Evolutionary conservation across 2,797 vertebrate species (phyloP).

Genomic region (Manis crassicaudata): DNA sequence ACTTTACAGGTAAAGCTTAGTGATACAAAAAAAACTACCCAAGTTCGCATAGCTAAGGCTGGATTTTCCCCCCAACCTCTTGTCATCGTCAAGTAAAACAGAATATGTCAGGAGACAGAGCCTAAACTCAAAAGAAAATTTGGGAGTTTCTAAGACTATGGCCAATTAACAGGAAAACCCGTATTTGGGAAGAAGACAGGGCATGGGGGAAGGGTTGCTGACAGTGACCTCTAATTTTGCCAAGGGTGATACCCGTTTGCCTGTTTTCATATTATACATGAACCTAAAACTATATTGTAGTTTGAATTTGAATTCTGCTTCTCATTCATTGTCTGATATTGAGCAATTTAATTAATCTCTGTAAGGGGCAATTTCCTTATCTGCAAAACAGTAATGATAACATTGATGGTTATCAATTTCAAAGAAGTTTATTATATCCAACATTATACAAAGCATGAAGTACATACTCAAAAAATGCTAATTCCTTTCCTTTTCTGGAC

Average conservation of each 20-base stretch:
- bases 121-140: background rate
- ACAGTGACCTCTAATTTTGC: background rate
- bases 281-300: background rate
- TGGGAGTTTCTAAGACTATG: background rate
- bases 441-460: background rate
- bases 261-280: too few species aligned
- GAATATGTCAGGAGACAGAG: background rate
- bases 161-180: background rate
- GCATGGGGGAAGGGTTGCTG: background rate
- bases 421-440: background rate
- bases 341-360: background rate
- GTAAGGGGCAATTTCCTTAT: background rate
- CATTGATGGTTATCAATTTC: background rate
- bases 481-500: slow-evolving; percentile 11
- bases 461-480: background rate
- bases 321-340: background rate
- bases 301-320: background rate
- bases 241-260: too few species aligned
- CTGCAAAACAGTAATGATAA: background rate
- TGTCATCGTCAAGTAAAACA: background rate
- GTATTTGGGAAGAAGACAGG: background rate
- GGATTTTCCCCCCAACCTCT: background rate
- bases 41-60: background rate
- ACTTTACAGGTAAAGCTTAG: background rate
- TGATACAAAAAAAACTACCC: background rate